A percentile compares a stretch with the other conserved stretches of the same genome.
Evolutionary conservation across 2,888 invertebrate genomes (phyloP).

Genomic region (Bombyx huttoni): DNA sequence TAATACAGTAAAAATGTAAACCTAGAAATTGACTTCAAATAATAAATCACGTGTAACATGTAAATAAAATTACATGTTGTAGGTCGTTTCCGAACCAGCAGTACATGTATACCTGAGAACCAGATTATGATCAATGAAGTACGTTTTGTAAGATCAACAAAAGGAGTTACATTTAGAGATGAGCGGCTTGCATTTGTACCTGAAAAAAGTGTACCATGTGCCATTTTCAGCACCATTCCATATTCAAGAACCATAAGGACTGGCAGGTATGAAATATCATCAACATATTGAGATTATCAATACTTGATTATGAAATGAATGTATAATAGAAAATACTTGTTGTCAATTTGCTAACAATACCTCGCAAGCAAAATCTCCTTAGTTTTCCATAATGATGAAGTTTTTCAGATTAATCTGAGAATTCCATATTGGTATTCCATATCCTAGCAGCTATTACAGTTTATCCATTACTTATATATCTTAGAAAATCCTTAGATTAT

Average conservation of each 20-base stretch:
- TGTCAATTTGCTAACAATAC: no score
- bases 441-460: no score
- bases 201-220: constrained; percentile 83
- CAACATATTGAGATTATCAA: no score
- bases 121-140: constrained; percentile 71
- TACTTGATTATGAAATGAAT: no score
- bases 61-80: constrained; percentile 6
- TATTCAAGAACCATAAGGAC: constrained; percentile 79
- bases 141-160: constrained; percentile 72
- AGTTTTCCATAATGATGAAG: no score
- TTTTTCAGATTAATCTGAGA: no score
- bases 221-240: constrained; percentile 89
- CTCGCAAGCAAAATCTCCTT: no score
- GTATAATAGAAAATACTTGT: no score
- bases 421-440: no score
- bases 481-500: no score
- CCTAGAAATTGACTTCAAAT: background rate
- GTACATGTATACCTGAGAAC: constrained; percentile 67
- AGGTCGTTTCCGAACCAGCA: constrained; percentile 68
- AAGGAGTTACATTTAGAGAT: constrained; percentile 80
- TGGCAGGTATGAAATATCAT: constrained; percentile 61
- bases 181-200: constrained; percentile 88
- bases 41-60: constrained; percentile 5
- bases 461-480: no score
- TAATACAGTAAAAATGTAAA: no score